These are phyloP conservation scores for Coreius guichenoti DNA, from an alignment of 2,797 vertebrate genomes.

Conservation along the genomic window DNA sequence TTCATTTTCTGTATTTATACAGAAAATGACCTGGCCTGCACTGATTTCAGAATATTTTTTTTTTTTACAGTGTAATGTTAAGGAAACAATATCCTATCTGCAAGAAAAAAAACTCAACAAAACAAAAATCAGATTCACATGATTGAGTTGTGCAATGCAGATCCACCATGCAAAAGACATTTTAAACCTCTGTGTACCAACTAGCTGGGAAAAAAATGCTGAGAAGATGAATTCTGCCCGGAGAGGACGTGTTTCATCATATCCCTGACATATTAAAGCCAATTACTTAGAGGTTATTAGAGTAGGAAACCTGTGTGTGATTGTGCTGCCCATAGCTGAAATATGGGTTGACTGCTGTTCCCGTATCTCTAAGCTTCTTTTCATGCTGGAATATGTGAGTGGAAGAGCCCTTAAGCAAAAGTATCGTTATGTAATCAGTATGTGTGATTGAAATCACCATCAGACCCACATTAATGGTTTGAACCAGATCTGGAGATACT, in stretches of 20 bases:
- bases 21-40: not conserved
- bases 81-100: not conserved
- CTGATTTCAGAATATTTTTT: not conserved
- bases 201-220: not conserved
- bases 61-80: not conserved
- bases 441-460: conserved; percentile 3
- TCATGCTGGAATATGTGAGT: conserved; percentile 10
- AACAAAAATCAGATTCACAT: not conserved
- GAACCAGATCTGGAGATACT: not conserved
- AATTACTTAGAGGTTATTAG: conserved; percentile 10
- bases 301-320: not conserved
- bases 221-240: conserved; percentile 5
- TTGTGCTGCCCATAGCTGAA: conserved; percentile 26
- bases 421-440: conserved; percentile 22
- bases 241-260: conserved; percentile 24
- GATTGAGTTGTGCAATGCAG: conserved; percentile 18
- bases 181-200: conserved; percentile 6
- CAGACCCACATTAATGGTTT: conserved; percentile 6
- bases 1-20: too few relatives aligned
- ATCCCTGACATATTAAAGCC: conserved; percentile 26
- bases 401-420: not conserved
- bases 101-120: not conserved
- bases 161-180: conserved; percentile 8
- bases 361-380: conserved; percentile 17
- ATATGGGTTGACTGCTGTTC: conserved; percentile 22